Conservation (phyloP, 2,113 vertebrate genomes). For the Coptodon bakossiorum region DNA sequence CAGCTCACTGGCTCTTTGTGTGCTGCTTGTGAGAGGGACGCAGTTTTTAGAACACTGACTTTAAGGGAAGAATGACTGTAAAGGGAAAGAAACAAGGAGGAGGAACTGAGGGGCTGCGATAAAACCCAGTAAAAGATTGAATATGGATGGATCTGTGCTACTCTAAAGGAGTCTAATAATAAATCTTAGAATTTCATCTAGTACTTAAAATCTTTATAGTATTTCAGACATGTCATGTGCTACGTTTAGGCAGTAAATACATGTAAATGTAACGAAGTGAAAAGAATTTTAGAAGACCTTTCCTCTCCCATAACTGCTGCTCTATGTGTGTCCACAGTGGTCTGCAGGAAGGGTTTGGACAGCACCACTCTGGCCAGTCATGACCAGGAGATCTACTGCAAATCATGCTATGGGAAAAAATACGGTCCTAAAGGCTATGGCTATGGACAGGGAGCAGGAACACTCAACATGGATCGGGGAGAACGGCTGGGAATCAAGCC, state of each 20-base stretch:
- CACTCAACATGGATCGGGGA: constrained; percentile 89
- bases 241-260: not conserved
- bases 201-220: rapidly evolving
- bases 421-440: constrained; percentile 92
- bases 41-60: not conserved
- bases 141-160: not conserved
- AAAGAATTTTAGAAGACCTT: not conserved
- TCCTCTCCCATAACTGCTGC: not conserved
- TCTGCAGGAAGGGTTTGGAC: constrained; percentile 90
- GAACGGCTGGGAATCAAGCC: constrained; percentile 91
- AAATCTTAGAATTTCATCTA: not conserved
- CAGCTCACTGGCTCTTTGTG: not conserved
- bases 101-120: not conserved
- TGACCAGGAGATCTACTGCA: constrained; percentile 89
- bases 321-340: constrained; percentile 68
- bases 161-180: not conserved
- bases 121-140: not conserved
- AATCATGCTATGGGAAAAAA: constrained; percentile 92
- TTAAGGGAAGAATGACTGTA: not conserved
- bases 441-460: constrained; percentile 89
- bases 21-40: not conserved
- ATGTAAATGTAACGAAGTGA: not conserved
- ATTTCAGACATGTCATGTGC: not conserved
- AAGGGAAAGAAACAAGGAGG: not conserved
- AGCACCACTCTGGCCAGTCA: constrained; percentile 90